Evolutionary conservation across 2,113 vertebrate genomes (phyloP), one percentile per base, ranked within the genome.

Genomic region (Chloropsis cyanopogon): DNA sequence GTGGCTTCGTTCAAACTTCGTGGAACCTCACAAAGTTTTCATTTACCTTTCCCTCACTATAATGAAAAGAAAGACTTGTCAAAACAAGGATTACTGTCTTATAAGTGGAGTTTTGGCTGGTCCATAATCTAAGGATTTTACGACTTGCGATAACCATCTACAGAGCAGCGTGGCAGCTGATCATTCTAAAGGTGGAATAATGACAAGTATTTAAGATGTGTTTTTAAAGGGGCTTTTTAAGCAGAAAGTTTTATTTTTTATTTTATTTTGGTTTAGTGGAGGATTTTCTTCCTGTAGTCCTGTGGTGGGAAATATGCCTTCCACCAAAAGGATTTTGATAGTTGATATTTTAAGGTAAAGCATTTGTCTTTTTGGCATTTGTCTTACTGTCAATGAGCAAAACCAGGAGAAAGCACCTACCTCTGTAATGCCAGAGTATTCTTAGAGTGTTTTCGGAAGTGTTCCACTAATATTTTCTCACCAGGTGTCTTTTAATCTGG

Each of bases 301-400:
- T 41, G 76, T 93, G 97, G 96, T 97, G 97, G 97, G 94, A 97
- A 97, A 96, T 97, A 96, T 9, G 65, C 93, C 93, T 93, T 97
- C 96, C 96, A 96, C 97, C 97, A 94, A 96, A 97, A 96, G 93
- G 94, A 71, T 70, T 82, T 82, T 68, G 92, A 49, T 88, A 92
- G 82, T 14, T 42, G 79, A 80, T 82, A 92, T 95, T 95, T 97
- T 93, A 89, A 78, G 93, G 92, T 90, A 86, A 93, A 90, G 90
- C 84, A 33, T 91, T 88, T 87, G 79, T 83, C 80, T 91, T 71
- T 88, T 91, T 97, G 97, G 95, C 97, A 96, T 96, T 96, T 92
- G 89, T 90, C 82, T 94, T 82, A 50, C 94, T 96, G 96, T 94
- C 96, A 65, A 4, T 93, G 33, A 68, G 91, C 61, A 66, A 81